phyloP scores from a whole-genome alignment of 2,113 vertebrate genomes.

The Ochotona curzoniae region DNA sequence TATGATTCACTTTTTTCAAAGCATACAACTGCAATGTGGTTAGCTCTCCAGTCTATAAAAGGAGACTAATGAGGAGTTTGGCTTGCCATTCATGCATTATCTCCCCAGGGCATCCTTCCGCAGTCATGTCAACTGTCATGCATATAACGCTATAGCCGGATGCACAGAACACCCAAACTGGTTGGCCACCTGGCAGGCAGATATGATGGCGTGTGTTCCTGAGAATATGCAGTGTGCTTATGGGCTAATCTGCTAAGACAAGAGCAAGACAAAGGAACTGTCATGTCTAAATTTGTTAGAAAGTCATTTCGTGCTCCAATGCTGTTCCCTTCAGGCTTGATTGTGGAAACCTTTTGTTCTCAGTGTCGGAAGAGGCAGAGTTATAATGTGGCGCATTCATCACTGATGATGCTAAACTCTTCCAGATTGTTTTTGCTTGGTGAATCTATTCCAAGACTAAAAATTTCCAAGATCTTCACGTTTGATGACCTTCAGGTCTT shows the following conservation, averaged over 20 bases:
- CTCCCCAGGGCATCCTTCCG: conserved; percentile 54
- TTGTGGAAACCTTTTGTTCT: background rate
- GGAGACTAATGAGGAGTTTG: conserved; percentile 62
- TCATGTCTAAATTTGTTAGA: conserved; percentile 34
- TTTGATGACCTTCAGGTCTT: background rate
- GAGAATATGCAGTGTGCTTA: background rate
- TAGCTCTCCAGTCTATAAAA: conserved; percentile 60
- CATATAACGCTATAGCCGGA: background rate
- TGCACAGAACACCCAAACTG: background rate
- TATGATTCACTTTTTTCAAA: conserved; percentile 38
- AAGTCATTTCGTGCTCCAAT: background rate
- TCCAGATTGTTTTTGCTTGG: background rate
- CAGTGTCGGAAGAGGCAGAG: background rate
- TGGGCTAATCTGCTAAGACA: conserved; percentile 7
- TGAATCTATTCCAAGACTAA: background rate
- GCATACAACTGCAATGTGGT: conserved; percentile 10
- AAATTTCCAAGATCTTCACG: background rate
- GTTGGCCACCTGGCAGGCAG: background rate
- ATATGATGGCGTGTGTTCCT: background rate
- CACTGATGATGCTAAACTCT: background rate
- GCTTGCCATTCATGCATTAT: background rate
- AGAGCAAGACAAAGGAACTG: background rate
- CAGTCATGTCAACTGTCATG: conserved; percentile 32
- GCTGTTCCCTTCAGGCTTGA: background rate
- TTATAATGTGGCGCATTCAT: background rate